Conservation (phyloP, 2,888 invertebrate genomes). For the Amphipoea oculea region DNA sequence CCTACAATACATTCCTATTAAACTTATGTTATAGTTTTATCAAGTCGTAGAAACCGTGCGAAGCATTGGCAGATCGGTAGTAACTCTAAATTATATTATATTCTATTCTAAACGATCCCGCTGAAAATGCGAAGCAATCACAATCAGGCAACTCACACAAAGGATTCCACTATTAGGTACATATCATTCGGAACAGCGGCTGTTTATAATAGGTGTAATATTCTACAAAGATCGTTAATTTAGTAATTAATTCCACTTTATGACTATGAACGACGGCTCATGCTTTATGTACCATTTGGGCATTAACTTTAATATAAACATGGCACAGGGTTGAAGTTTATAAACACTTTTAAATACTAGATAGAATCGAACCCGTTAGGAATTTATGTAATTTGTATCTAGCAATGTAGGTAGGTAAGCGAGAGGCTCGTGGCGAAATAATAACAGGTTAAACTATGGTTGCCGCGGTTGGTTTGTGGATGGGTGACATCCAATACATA, state of each 20-base stretch:
- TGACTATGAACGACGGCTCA: conserved; percentile 46
- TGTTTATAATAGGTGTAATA: conserved; percentile 47
- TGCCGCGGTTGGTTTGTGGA: no score
- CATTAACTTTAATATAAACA: conserved; percentile 49
- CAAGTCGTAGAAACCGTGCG: not conserved
- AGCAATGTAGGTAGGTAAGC: no score
- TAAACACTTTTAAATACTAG: no score
- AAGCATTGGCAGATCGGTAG: not conserved
- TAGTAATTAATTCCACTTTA: conserved; percentile 55
- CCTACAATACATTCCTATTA: not conserved
- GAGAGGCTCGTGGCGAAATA: no score
- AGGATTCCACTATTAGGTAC: conserved; percentile 28
- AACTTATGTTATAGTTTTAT: no score
- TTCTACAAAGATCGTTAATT: conserved; percentile 55
- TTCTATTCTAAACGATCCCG: not conserved
- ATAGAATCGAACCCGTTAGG: no score
- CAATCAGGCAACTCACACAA: not conserved
- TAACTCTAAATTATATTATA: not conserved
- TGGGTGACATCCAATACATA: no score
- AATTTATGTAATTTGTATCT: no score
- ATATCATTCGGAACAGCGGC: conserved; percentile 52
- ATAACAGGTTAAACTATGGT: no score
- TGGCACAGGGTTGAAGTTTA: conserved; percentile 36
- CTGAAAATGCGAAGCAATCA: not conserved
- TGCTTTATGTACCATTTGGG: conserved; percentile 67